Conservation (phyloP, 2,888 invertebrate genomes). For the Chelonus formosanus region DNA sequence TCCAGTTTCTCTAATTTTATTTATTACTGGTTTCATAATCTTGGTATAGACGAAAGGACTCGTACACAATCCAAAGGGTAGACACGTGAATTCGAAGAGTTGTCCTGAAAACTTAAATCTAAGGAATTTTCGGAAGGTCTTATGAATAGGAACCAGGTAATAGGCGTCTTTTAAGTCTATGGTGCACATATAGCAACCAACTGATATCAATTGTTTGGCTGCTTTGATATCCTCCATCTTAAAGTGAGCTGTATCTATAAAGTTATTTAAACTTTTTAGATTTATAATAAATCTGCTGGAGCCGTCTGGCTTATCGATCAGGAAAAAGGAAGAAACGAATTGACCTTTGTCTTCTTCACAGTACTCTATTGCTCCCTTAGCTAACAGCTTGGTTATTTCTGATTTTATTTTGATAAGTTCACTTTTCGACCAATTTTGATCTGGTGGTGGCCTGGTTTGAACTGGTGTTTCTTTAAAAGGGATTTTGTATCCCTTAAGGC, state of each 20-base stretch:
- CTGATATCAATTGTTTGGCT: constrained; percentile 15
- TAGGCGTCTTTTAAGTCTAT: constrained; percentile 36
- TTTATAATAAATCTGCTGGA: constrained; percentile 42
- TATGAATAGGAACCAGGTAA: constrained; percentile 37
- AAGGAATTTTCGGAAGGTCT: constrained; percentile 39
- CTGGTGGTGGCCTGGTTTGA: not conserved
- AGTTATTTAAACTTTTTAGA: constrained; percentile 43
- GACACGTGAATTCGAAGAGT: constrained; percentile 42
- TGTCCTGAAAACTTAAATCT: constrained; percentile 38
- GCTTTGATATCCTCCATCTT: constrained; percentile 45
- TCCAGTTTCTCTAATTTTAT: constrained; percentile 15
- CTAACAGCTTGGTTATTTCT: constrained; percentile 9
- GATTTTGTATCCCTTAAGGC: constrained; percentile 29
- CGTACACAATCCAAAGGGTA: constrained; percentile 45
- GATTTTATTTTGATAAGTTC: not conserved
- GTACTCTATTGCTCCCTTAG: not conserved
- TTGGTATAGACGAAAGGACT: constrained; percentile 46
- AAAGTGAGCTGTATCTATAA: constrained; percentile 42
- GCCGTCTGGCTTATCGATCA: constrained; percentile 40
- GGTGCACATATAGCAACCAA: constrained; percentile 21
- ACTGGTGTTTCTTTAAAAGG: constrained; percentile 18
- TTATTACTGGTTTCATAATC: constrained; percentile 34
- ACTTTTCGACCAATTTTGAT: not conserved
- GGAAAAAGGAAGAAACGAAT: constrained; percentile 39
- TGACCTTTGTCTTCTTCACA: constrained; percentile 37